phyloP scores from a whole-genome alignment of 1,140 invertebrate species.

The Macrobrachium rosenbergii region DNA sequence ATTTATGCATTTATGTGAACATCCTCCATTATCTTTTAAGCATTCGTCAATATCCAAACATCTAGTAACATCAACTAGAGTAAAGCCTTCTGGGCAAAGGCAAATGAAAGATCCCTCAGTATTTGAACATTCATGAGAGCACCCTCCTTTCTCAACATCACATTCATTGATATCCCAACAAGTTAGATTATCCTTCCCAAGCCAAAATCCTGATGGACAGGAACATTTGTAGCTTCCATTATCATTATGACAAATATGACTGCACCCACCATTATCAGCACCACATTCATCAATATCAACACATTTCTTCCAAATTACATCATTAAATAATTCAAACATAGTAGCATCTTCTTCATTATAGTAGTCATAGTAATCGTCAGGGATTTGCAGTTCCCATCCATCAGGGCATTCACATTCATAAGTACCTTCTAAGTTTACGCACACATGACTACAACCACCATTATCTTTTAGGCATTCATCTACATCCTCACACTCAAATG shows the following conservation, averaged over 20 bases:
- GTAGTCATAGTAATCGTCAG: conserved; percentile 60
- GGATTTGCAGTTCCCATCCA: conserved; percentile 69
- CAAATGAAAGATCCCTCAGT: conserved; percentile 86
- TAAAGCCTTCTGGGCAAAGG: conserved; percentile 82
- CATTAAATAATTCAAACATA: conserved; percentile 50
- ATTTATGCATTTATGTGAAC: conserved; percentile 74
- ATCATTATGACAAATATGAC: conserved; percentile 68
- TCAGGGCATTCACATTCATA: conserved; percentile 77
- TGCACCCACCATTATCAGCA: conserved; percentile 69
- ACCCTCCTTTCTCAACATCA: conserved; percentile 71
- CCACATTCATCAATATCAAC: conserved; percentile 68
- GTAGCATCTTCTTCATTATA: conserved; percentile 39
- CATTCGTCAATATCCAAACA: conserved; percentile 74
- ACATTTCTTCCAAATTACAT: conserved; percentile 65
- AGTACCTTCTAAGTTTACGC: conserved; percentile 70
- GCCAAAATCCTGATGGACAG: conserved; percentile 63
- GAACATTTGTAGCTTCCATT: conserved; percentile 62
- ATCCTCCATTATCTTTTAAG: conserved; percentile 69
- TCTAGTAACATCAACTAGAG: conserved; percentile 72
- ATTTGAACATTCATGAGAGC: conserved; percentile 81
- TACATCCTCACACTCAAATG: conserved; percentile 55
- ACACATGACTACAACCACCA: conserved; percentile 68
- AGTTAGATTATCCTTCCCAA: conserved; percentile 72
- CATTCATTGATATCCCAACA: conserved; percentile 81
- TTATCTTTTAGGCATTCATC: conserved; percentile 68